These are phyloP conservation scores for Podotricha telesiphe DNA, from an alignment of 2,888 invertebrate genomes.

Conservation along the genomic window DNA sequence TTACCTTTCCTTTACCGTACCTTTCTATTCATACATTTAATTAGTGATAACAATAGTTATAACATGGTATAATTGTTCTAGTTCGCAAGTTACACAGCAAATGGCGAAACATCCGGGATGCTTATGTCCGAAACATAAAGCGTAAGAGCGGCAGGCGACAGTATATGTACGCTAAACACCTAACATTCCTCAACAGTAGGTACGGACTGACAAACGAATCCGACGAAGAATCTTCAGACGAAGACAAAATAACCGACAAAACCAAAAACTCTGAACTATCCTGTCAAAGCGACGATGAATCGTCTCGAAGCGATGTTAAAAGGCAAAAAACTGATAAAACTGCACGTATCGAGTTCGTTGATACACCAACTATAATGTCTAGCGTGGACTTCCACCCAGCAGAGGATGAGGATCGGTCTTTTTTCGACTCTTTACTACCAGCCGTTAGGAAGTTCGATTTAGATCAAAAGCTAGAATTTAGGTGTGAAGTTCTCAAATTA, in stretches of 20 bases:
- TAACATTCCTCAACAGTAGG: constrained; percentile 60
- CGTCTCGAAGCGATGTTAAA: constrained; percentile 54
- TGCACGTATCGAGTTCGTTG: constrained; percentile 58
- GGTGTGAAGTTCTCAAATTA: constrained; percentile 62
- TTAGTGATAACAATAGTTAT: background rate
- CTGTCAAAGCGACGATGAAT: constrained; percentile 48
- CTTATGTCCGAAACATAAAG: constrained; percentile 65
- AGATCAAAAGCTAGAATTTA: constrained; percentile 70
- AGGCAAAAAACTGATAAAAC: constrained; percentile 50
- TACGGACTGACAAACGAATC: constrained; percentile 54
- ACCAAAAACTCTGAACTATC: constrained; percentile 22
- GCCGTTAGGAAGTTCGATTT: constrained; percentile 66
- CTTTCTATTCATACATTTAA: background rate
- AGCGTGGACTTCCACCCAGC: constrained; percentile 41
- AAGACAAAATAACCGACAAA: constrained; percentile 29
- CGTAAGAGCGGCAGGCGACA: constrained; percentile 53
- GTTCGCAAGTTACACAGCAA: constrained; percentile 67
- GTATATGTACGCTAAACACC: constrained; percentile 65
- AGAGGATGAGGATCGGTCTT: constrained; percentile 67
- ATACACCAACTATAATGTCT: constrained; percentile 52
- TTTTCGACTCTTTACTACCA: constrained; percentile 70
- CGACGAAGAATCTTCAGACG: constrained; percentile 50
- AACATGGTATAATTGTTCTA: constrained; percentile 46
- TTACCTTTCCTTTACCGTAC: too few species aligned
- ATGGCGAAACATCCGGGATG: constrained; percentile 76